Evolutionary conservation across 2,797 vertebrate genomes (phyloP).

Genomic region (Oceanodroma leucorhoa): DNA sequence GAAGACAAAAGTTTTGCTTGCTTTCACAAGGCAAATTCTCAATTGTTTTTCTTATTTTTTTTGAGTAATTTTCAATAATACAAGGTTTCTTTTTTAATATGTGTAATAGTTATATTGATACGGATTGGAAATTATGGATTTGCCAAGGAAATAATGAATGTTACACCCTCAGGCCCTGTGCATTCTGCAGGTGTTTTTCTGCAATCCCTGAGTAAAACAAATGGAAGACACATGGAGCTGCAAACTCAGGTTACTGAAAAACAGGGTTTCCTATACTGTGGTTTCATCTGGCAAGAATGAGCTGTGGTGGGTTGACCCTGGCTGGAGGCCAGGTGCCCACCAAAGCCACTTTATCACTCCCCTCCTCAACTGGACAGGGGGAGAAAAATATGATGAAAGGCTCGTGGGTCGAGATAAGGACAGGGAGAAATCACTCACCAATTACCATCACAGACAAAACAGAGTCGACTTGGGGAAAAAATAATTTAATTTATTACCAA

Average conservation of each 20-base stretch:
- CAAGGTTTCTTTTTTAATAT: neutral
- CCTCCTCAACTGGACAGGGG: neutral
- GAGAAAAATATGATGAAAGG: neutral
- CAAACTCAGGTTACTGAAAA: neutral
- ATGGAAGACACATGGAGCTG: neutral
- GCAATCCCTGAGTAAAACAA: neutral
- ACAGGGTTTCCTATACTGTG: neutral
- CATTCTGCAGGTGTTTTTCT: neutral
- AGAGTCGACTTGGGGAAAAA: neutral
- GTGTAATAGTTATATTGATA: neutral
- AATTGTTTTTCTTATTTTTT: neutral
- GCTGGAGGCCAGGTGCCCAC: neutral
- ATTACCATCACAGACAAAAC: neutral
- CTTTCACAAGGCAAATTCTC: neutral
- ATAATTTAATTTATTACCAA: neutral
- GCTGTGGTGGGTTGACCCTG: neutral
- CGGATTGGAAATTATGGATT: neutral
- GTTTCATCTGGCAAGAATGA: neutral
- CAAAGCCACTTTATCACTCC: neutral
- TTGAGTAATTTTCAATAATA: neutral
- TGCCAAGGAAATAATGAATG: neutral
- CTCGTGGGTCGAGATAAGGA: neutral
- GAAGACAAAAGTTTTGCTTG: neutral
- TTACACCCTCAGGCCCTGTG: rapidly evolving
- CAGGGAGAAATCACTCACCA: neutral